A percentile compares a stretch with the other conserved stretches of the same genome.
Conservation (phyloP, 2,797 vertebrate genomes). For the Sternotherus odoratus region DNA sequence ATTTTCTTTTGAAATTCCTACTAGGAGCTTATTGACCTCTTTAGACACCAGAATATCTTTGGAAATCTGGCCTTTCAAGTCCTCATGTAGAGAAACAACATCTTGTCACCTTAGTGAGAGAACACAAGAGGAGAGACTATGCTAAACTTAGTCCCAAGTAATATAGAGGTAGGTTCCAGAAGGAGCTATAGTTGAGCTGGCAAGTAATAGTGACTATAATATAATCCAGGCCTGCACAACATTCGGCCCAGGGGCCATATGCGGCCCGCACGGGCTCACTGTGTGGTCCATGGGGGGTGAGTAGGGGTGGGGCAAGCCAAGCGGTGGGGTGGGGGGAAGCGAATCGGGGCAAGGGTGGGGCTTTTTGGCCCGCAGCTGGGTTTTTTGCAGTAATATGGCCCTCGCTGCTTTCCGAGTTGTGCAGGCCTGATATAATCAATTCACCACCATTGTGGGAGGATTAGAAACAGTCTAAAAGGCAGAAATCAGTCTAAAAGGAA, state of each 20-base stretch:
- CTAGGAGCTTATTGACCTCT: neutral
- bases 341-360: too few species aligned
- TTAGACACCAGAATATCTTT: neutral
- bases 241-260: too few species aligned
- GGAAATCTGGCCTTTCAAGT: neutral
- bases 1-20: neutral
- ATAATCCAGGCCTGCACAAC: too few species aligned
- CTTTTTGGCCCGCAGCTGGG: too few species aligned
- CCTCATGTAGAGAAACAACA: neutral
- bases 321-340: too few species aligned
- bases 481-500: neutral
- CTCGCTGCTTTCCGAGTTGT: too few species aligned
- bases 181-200: neutral
- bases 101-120: neutral
- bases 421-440: too few species aligned
- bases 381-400: too few species aligned
- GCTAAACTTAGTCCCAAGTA: neutral
- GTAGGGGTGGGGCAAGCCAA: too few species aligned
- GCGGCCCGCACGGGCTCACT: too few species aligned
- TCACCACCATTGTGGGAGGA: neutral
- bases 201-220: neutral
- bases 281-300: too few species aligned
- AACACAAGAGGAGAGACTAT: neutral
- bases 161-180: neutral
- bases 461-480: neutral